Conservation (phyloP, 2,888 invertebrate genomes). For the Zootermopsis nevadensis region DNA sequence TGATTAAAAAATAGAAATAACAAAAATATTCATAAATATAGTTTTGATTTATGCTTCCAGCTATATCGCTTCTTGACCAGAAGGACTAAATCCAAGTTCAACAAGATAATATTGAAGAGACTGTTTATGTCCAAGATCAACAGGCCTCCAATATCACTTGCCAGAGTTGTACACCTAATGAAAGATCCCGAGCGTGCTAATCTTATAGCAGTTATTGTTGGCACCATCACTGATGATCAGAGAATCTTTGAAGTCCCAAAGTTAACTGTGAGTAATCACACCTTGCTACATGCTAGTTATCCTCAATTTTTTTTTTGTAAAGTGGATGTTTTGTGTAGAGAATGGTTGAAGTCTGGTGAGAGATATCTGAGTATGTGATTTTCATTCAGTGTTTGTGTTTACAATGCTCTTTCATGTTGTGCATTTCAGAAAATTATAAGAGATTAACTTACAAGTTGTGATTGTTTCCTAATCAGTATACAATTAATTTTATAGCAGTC, state of each 20-base stretch:
- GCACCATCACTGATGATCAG: slow-evolving; percentile 94
- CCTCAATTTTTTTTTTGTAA: background rate
- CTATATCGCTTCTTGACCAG: slow-evolving; percentile 97
- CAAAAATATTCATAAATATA: too few species aligned
- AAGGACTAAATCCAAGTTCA: slow-evolving; percentile 96
- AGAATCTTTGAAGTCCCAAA: slow-evolving; percentile 93
- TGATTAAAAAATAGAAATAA: too few species aligned
- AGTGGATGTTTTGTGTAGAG: background rate
- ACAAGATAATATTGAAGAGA: slow-evolving; percentile 91
- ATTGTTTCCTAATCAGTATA: too few species aligned
- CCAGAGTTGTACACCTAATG: slow-evolving; percentile 88
- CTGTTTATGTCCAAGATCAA: slow-evolving; percentile 98
- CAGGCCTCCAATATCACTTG: slow-evolving; percentile 92
- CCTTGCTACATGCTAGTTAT: background rate
- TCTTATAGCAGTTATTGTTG: slow-evolving; percentile 93
- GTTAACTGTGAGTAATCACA: slow-evolving; percentile 71
- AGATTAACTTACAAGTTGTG: too few species aligned
- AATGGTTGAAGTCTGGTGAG: too few species aligned
- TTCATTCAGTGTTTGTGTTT: too few species aligned
- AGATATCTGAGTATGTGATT: too few species aligned
- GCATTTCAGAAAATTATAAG: too few species aligned
- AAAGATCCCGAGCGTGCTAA: slow-evolving; percentile 87
- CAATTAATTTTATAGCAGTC: too few species aligned
- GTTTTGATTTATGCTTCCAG: slow-evolving; percentile 65
- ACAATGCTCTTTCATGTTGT: too few species aligned